These are phyloP conservation scores for Cephalopterus ornatus DNA, from an alignment of 2,113 vertebrate species.

Conservation along the genomic window DNA sequence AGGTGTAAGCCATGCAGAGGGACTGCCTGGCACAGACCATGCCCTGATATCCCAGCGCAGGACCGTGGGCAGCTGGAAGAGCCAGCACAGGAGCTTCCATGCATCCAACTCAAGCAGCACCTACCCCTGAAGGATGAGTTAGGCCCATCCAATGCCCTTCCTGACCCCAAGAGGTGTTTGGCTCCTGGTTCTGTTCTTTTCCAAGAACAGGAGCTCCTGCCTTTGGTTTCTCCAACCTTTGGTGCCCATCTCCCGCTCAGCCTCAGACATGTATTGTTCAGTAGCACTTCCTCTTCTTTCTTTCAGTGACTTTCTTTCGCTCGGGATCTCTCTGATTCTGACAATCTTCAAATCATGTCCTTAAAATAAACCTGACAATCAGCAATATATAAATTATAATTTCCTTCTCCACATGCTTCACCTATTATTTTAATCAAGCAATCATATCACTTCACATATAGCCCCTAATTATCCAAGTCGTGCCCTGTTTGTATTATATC, in stretches of 20 bases:
- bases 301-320: background rate
- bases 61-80: background rate
- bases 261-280: background rate
- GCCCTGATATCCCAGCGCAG: rapidly evolving
- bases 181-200: background rate
- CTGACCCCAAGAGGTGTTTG: background rate
- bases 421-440: conserved; percentile 70
- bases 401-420: conserved; percentile 61
- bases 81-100: background rate
- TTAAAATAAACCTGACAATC: conserved; percentile 69
- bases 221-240: background rate
- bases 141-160: background rate
- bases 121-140: background rate
- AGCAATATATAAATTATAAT: conserved; percentile 62
- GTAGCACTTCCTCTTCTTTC: background rate
- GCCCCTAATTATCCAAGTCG: conserved; percentile 52
- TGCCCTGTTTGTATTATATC: conserved; percentile 59
- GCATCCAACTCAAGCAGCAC: background rate
- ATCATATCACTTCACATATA: conserved; percentile 55
- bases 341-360: conserved; percentile 51
- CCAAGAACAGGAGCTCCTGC: background rate
- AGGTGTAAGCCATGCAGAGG: background rate
- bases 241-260: background rate
- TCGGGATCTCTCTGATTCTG: background rate
- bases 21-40: background rate